phyloP scores from a whole-genome alignment of 2,113 vertebrate species.

The Odobenus rosmarus region DNA sequence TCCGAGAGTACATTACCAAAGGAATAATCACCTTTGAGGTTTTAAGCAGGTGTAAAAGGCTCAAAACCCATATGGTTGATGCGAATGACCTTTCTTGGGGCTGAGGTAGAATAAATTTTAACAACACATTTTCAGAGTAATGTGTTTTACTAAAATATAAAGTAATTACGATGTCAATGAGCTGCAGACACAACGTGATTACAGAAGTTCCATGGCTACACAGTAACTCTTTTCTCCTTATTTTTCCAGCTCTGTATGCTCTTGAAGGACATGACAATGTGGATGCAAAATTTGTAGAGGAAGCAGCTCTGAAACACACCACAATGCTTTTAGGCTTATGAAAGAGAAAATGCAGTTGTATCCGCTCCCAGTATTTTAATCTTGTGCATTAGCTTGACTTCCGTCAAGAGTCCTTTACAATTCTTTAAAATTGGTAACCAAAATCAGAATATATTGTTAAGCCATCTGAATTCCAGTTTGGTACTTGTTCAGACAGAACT shows the following conservation, averaged over 20 bases:
- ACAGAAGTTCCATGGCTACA: background rate
- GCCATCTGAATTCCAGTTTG: background rate
- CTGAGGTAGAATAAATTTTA: background rate
- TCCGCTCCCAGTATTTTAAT: background rate
- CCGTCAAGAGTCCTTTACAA: background rate
- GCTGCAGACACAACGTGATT: background rate
- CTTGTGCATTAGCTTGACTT: background rate
- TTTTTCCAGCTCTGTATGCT: constrained; percentile 84
- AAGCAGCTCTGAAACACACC: constrained; percentile 94
- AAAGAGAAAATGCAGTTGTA: constrained; percentile 27
- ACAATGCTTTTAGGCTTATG: constrained; percentile 86
- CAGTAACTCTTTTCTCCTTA: background rate
- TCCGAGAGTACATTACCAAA: constrained; percentile 25
- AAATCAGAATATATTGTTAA: background rate
- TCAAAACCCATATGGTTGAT: background rate
- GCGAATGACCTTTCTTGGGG: background rate
- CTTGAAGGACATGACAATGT: constrained; percentile 90
- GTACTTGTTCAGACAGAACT: background rate
- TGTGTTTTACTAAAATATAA: constrained; percentile 36
- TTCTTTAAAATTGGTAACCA: background rate
- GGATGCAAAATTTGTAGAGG: constrained; percentile 93
- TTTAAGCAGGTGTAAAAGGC: background rate
- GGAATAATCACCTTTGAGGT: background rate
- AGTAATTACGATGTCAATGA: background rate
- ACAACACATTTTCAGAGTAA: background rate